These are phyloP conservation scores for Gadopsis marmoratus DNA, from an alignment of 2,797 vertebrate species.

Conservation along the genomic window DNA sequence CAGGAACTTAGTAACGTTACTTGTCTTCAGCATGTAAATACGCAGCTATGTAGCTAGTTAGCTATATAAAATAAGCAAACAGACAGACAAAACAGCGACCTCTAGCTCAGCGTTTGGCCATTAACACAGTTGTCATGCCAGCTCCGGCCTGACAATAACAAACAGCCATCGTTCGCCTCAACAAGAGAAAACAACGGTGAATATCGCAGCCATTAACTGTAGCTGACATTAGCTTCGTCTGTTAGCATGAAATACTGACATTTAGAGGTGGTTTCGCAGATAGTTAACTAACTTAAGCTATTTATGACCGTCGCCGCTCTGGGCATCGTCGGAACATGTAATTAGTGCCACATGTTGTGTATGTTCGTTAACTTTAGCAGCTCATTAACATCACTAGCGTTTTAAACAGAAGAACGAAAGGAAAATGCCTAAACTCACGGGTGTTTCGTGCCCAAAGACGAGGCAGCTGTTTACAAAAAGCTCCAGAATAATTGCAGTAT, in stretches of 20 bases:
- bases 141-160: constrained; percentile 39
- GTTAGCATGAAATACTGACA: background rate
- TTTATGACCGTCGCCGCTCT: background rate
- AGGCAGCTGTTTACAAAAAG: constrained; percentile 49
- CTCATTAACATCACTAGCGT: rapidly evolving
- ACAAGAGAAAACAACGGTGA: background rate
- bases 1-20: background rate
- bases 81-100: constrained; percentile 13
- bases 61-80: background rate
- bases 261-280: background rate
- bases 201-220: background rate
- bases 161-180: background rate
- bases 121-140: background rate
- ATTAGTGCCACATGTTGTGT: background rate
- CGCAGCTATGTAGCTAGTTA: no score
- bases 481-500: constrained; percentile 54
- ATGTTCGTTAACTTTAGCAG: background rate
- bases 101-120: background rate
- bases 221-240: background rate
- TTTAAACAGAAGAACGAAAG: background rate
- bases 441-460: constrained; percentile 12
- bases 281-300: background rate
- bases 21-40: background rate
- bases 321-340: background rate
- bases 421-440: constrained; percentile 27